These are phyloP conservation scores for Frieseomelitta varia DNA, from an alignment of 1,140 invertebrate genomes.

Conservation along the genomic window DNA sequence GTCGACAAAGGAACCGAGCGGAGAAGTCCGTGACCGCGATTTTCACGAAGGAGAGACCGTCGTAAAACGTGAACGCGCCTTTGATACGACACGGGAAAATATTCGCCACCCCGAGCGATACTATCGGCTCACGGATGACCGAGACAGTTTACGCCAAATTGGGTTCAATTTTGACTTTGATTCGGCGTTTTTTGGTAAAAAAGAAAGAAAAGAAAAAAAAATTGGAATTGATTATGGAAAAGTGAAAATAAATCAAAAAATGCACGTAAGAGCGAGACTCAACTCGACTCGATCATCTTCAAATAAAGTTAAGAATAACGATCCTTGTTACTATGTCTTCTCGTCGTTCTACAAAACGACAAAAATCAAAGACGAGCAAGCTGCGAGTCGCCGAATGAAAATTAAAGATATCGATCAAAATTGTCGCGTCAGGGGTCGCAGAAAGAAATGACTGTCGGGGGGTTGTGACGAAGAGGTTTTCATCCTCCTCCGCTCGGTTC, in stretches of 20 bases:
- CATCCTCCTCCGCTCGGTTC: constrained; percentile 13
- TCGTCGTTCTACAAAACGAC: too few relatives aligned
- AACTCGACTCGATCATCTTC: too few relatives aligned
- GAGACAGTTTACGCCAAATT: background rate
- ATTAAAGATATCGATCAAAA: constrained; percentile 46
- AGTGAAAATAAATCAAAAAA: background rate
- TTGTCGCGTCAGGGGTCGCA: background rate
- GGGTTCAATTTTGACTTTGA: background rate
- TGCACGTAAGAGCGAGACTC: too few relatives aligned
- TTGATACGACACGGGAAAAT: constrained; percentile 13
- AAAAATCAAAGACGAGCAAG: background rate
- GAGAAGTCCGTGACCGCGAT: background rate
- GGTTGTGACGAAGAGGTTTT: background rate
- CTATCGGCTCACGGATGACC: background rate
- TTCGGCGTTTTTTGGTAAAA: background rate
- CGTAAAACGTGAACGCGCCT: constrained; percentile 29
- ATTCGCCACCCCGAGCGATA: too few relatives aligned
- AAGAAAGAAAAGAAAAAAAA: background rate
- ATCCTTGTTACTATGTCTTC: background rate
- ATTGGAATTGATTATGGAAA: too few relatives aligned
- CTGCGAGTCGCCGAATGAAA: background rate
- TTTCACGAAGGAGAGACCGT: background rate
- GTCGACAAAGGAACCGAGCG: constrained; percentile 19
- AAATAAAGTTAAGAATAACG: too few relatives aligned
- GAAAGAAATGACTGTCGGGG: constrained; percentile 7